Evolutionary conservation across 1,140 invertebrate species (phyloP).

Genomic region (Drosophila orosa): DNA sequence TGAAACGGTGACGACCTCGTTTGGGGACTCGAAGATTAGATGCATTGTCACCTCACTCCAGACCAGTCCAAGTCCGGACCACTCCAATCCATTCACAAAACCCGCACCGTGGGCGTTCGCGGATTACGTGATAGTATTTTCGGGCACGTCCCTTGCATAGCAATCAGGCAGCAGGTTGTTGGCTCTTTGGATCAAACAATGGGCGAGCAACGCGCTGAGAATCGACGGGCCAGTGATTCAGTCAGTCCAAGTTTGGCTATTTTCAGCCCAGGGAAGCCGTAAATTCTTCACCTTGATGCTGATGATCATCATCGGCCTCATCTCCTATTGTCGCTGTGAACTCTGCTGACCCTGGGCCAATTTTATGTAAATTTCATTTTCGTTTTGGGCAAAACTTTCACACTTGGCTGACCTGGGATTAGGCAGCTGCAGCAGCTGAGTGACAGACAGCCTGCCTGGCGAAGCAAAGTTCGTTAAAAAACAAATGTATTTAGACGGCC

Average conservation of each 20-base stretch:
- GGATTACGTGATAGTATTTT: constrained; percentile 75
- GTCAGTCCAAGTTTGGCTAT: not conserved
- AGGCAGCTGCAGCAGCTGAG: constrained; percentile 32
- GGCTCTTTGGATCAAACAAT: constrained; percentile 21
- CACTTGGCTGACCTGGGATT: constrained; percentile 50
- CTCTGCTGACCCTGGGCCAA: constrained; percentile 18
- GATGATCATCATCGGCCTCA: not conserved
- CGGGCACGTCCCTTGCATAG: constrained; percentile 62
- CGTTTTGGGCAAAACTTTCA: constrained; percentile 55
- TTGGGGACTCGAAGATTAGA: not conserved
- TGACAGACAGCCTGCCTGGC: constrained; percentile 46
- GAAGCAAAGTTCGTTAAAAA: constrained; percentile 67
- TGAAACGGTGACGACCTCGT: constrained; percentile 39
- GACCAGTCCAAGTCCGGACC: not conserved
- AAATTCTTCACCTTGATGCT: constrained; percentile 18
- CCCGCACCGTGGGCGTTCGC: constrained; percentile 21
- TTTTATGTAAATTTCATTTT: constrained; percentile 15
- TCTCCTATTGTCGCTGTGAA: constrained; percentile 2
- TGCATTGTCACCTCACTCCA: constrained; percentile 6
- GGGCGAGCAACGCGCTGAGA: constrained; percentile 39
- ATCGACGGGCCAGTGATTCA: constrained; percentile 16
- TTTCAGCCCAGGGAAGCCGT: constrained; percentile 16
- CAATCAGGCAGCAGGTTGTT: constrained; percentile 55
- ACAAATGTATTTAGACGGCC: constrained; percentile 63
- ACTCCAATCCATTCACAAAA: constrained; percentile 32